These are phyloP conservation scores for Brachionus manjavacas DNA, from an alignment of 1,140 invertebrate genomes.

Conservation along the genomic window DNA sequence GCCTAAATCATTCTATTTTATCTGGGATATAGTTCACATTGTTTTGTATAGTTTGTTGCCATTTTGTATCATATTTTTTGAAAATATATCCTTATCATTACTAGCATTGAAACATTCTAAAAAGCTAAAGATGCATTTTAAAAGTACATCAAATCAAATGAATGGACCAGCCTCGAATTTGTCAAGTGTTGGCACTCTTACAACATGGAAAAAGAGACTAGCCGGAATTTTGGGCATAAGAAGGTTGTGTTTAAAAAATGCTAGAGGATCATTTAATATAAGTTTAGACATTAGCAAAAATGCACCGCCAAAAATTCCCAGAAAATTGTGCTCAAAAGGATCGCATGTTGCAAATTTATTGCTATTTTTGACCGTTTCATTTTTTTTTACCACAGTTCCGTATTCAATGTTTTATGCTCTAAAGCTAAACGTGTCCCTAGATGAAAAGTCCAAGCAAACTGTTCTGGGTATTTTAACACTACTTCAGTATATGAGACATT, in stretches of 20 bases:
- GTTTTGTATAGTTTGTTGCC: conserved; percentile 30
- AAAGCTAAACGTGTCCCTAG: not conserved
- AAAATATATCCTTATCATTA: conserved; percentile 19
- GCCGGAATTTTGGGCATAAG: conserved; percentile 8
- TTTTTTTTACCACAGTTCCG: conserved; percentile 41
- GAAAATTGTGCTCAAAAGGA: not conserved
- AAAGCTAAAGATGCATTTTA: not conserved
- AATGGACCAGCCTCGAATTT: not conserved
- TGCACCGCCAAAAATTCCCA: not conserved
- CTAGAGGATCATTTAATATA: no score
- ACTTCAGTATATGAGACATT: conserved; percentile 25
- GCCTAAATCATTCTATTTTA: not conserved
- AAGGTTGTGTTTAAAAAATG: not conserved
- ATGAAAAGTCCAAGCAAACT: not conserved
- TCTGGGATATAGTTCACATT: conserved; percentile 31
- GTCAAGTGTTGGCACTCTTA: not conserved
- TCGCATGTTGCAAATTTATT: conserved; percentile 28
- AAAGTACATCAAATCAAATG: not conserved
- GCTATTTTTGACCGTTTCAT: conserved; percentile 10
- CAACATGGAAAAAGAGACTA: not conserved
- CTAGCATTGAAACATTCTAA: not conserved
- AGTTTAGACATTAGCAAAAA: not conserved
- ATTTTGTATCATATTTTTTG: conserved; percentile 27
- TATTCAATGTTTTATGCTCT: conserved; percentile 31
- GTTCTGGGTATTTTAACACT: conserved; percentile 9